Evolutionary conservation across 1,140 invertebrate genomes (phyloP), one percentile per base, ranked within the genome.

Genomic region (Agraylea sexmaculata): DNA sequence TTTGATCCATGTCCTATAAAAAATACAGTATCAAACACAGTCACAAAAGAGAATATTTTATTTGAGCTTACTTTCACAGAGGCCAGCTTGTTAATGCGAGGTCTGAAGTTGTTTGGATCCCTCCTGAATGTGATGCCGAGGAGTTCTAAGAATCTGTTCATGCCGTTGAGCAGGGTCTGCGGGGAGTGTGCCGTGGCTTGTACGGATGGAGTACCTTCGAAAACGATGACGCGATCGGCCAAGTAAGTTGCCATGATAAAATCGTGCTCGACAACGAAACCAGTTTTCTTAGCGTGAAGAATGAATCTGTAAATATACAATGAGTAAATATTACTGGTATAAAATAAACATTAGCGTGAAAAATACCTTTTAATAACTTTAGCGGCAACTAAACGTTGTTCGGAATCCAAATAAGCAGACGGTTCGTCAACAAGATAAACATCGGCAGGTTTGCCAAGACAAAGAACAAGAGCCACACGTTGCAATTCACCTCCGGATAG

Each of bases 211-310:
- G 60, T 63, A 25, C 96, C 96, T 59, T 98, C 94, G 64, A 99
- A 98, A 15, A 99, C 94, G 52, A 99, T 96, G 1, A 99, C 96
- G 36, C 95, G 74, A 67, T 99, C 96, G 11, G 96, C 93, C 27
- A 99, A 71, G 66, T 99, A 99, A 0, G 96, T 99, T 2, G 94
- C 93, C 96, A 99, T 99, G 38, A 99, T 99, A 57, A 99, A 99
- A 75, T 99, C 96, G 78, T 99, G 96, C 75, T 99, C 96, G 1
- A 99, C 96, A 19, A 99, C 83, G 64, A 99, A 99, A 19, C 93
- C 96, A 18, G 95, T 99, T 61, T 97, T 95, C 69, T 99, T 99
- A 0, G 95, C 90, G 57, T 99, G 95, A 25, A 99, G 70, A 63
- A 99, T 96, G 59, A 96, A 99, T 50, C 93, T 95, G 55, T 38